Evolutionary conservation across 2,113 vertebrate genomes (phyloP).

Genomic region (Drymodes brunneopygia): DNA sequence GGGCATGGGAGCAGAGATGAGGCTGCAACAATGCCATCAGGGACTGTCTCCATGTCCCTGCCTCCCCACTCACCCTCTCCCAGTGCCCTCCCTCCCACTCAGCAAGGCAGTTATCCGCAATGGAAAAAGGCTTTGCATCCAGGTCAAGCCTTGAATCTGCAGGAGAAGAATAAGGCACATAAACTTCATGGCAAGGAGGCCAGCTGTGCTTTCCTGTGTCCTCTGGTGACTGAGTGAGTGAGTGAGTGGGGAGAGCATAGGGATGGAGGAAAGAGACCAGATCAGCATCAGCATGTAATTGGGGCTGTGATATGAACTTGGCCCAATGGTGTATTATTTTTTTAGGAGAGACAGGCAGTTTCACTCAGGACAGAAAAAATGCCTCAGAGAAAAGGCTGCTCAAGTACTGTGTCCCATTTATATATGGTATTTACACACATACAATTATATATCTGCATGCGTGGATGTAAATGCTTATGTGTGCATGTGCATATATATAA

Average conservation of each 20-base stretch:
- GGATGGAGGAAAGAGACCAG: not conserved
- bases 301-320: not conserved
- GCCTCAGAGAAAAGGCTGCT: not conserved
- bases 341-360: not conserved
- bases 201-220: rapidly evolving
- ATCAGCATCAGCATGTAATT: not conserved
- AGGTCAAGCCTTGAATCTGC: not conserved
- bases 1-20: not conserved
- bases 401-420: not conserved
- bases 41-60: rapidly evolving
- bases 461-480: not conserved
- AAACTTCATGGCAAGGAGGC: not conserved
- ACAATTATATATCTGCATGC: not conserved
- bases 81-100: not conserved
- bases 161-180: not conserved
- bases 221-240: not conserved
- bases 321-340: not conserved
- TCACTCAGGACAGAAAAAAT: not conserved
- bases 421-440: not conserved
- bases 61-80: not conserved
- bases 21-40: not conserved
- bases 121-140: not conserved
- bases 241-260: not conserved
- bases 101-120: not conserved
- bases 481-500: not conserved